Evolutionary conservation across 2,113 vertebrate species (phyloP), one percentile per base, ranked within the genome.

Genomic region (Phaetusa simplex): DNA sequence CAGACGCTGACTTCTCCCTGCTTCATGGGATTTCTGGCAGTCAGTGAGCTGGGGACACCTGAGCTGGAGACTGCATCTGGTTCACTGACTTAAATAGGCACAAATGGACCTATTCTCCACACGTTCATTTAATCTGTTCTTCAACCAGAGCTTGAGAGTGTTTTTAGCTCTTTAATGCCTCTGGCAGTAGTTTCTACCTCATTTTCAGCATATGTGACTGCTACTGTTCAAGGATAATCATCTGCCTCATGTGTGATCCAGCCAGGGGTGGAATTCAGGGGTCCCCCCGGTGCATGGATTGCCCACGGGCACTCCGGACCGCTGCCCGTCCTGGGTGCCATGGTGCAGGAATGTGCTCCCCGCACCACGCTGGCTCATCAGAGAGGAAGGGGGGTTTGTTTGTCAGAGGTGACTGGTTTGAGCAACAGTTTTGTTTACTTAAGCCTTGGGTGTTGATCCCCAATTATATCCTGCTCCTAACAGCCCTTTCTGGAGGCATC

Each of bases 321-420:
- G 38, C 55, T 53, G 56, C 14, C 30, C 0, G 0, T 0, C 2
- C 74, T 30, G 7, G 0, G 3, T 1, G 3, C 24, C 2, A 0
- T 1, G 17, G 5, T 6, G 30, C 24, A 61, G 32, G 23, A 5
- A 2, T 2, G 11, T 9, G 40, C 15, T 40, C 9, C 49, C 38
- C 1, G 0, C 29, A 15, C 12, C 1, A 1, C 12, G n/a, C 32
- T 5, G 3, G 0, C 36, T 49, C 43, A 20, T 32, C 49, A 16
- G 43, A n/a, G 56, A n/a, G 20, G 1, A 0, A 61, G 19, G 30
- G 26, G 30, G 66, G 23, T 23, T 26, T 13, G 30, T 11, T 93
- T 56, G 19, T 29, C 83, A 67, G 50, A 94, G 29, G 24, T 58
- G 34, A 50, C 64, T 29, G 42, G 30, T 66, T 70, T 78, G 45